These are phyloP conservation scores for Cydia amplana DNA, from an alignment of 1,140 invertebrate genomes.

Conservation along the genomic window DNA sequence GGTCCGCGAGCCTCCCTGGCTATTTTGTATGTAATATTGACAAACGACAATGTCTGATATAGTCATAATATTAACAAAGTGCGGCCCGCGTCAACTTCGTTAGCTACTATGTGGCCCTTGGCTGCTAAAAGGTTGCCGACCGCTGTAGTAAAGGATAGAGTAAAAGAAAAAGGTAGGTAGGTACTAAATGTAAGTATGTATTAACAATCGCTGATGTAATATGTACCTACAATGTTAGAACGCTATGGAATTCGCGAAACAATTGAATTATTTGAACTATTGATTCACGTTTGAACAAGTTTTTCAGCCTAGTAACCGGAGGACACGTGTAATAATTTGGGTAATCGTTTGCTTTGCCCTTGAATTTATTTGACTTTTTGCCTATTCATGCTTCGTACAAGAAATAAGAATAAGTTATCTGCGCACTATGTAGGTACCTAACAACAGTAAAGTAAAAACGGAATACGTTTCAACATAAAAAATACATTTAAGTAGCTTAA, in stretches of 20 bases:
- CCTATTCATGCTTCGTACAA: background rate
- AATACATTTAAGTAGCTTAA: too few relatives aligned
- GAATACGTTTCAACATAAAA: too few relatives aligned
- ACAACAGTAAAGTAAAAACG: background rate
- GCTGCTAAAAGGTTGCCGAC: too few relatives aligned
- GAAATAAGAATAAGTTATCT: background rate
- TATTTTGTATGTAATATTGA: too few relatives aligned
- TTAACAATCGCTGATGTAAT: too few relatives aligned
- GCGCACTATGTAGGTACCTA: background rate
- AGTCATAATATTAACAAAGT: too few relatives aligned
- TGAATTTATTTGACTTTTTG: conserved; percentile 16
- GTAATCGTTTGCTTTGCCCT: conserved; percentile 13
- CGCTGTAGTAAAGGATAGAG: background rate
- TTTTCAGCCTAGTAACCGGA: conserved; percentile 20
- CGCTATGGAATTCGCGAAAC: background rate
- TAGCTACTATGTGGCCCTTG: too few relatives aligned
- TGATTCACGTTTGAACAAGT: background rate
- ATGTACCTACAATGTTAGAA: background rate
- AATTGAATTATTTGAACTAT: background rate
- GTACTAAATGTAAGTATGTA: too few relatives aligned
- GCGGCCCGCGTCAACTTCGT: too few relatives aligned
- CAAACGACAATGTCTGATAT: too few relatives aligned
- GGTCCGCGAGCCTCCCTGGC: too few relatives aligned
- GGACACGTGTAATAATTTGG: background rate
- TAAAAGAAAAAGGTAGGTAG: too few relatives aligned